Base-by-base conservation (phyloP, 2,113 vertebrate genomes). In the Pogonocichla stellata region DNA sequence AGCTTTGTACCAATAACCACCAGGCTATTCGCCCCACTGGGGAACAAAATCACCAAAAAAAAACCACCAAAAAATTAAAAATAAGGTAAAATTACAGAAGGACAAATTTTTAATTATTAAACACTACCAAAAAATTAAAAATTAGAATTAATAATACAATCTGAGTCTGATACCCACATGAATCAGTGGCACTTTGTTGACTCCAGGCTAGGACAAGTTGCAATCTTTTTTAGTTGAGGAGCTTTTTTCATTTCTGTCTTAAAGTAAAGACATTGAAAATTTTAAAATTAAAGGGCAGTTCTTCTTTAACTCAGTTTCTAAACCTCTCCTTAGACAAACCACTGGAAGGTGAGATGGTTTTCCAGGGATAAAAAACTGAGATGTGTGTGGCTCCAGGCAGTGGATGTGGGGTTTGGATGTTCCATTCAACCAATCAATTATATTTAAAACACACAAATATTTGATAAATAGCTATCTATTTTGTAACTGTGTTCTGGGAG, bases 341-440 rank as follows among this genome's bases (percentile, higher is more conserved):
- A 1, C 31, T 36, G 19, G 11, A 25, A 40, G 7, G 9, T 43
- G 70, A 57, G 19, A 11, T 31, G 0, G 2, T 65, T 80, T 29
- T 14, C 43, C 1, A 1, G 13, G 54, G 28, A 22, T 45, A 14
- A 57, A 50, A 47, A 16, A 2, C 26, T 13, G 29, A 19, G 25
- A 14, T 3, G n/a, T 36, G 17, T 7, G 70, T 42, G 53, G 13
- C 62, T 45, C 1, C 51, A 58, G 38, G 8, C 31, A 45, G 17
- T 6, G 25, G 15, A 36, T 66, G 8, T 2, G 10, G 36, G 20
- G 26, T 4, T 16, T 29, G 14, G 79, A 3, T 19, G 11, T 8
- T 36, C 1, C 1, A 17, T 15, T 56, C 77, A n/a, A 23, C 31
- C 31, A 5, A 12, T 15, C 4, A 1, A 4, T 80, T 34, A 0